Base-by-base conservation (phyloP, 2,113 vertebrate genomes). In the Channa maculata region DNA sequence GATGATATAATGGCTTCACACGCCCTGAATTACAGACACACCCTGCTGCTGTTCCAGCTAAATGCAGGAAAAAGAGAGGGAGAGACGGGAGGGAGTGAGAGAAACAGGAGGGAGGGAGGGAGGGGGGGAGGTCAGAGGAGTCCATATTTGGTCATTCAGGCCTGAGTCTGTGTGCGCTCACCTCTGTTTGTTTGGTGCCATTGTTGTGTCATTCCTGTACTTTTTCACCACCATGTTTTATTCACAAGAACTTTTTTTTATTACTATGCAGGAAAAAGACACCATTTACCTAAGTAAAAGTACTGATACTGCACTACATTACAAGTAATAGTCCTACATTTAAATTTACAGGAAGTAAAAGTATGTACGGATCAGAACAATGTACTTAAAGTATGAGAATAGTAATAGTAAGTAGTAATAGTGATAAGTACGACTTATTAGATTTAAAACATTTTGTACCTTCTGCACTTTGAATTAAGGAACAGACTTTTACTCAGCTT, bases 61-160 rank as follows among this genome's bases (percentile, higher is more conserved):
- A 75, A 33, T 14, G 52, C 67, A 73, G 60, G 76, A 14, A 38
- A 72, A 34, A 46, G 65, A 59, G 61, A 45, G 39, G 65, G 64
- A 70, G 68, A 54, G 77, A 41, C 39, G 4, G 6, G 39, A 7
- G 4, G 4, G 6, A 5, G 39, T 1, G 4, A 7, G 6, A 2
- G 39, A 80, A 84, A 75, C 55, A 81, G 74, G 79, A 83, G 14
- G 62, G 78, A 64, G 76, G 75, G 60, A 69, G 39, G 55, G 79
- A 75, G 49, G 69, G 65, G 4, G 45, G 15, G 75, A 54, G 86
- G 86, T 88, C 90, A 91, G 85, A 86, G 71, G 79, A 88, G 71
- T 88, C 91, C 91, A 91, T 92, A 91, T 92, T 92, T 91, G 91
- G 91, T 90, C 49, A 91, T 91, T 82, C 81, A 79, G 87, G 83